Evolutionary conservation across 1,140 invertebrate genomes (phyloP), one percentile per base, ranked within the genome.

Genomic region (Cydia fagiglandana): DNA sequence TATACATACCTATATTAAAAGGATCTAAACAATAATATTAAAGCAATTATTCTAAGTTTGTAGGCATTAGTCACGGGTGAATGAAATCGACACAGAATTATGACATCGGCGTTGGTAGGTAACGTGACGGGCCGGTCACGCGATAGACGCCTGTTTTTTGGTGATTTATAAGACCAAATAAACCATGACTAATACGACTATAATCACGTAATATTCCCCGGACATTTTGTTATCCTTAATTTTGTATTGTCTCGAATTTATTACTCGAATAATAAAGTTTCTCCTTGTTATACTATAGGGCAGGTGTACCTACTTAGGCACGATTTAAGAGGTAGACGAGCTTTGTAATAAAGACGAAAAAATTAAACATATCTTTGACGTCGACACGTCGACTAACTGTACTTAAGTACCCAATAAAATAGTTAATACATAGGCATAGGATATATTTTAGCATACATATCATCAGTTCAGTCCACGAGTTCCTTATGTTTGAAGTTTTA

Each of bases 1-100:
- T 20, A 17, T 53, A 53, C n/a, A 2, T n/a, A 17, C 4, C 10
- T 1, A 3, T 7, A 53, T 24, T n/a, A 61, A 66, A 82, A 80
- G 47, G 80, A 68, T 68, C 9, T 13, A 41, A 10, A 38, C n/a
- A 70, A 81, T 83, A 81, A 82, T 84, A 34, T 34, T 6, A 34
- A 34, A 34, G 4, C 3, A 34, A 34, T 24, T 34, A 34, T 76
- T 80, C 2, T 53, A 84, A 77, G 76, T 80, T 79, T 75, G 82
- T 61, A 75, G 79, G 83, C 81, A 85, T 90, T 88, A 90, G 88
- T 92, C 86, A 88, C 84, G 86, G 86, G 64, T 81, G 79, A 85
- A 84, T 78, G 84, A 85, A 89, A 87, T 84, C 85, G 89, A 88
- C 84, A 85, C 82, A 86, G 78, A 91, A 91, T 92, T 91, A 91